A percentile compares a stretch with the other conserved stretches of the same genome.
These are phyloP conservation scores for Hippocampus mohnikei DNA, from an alignment of 2,113 vertebrate genomes.

Conservation along the genomic window DNA sequence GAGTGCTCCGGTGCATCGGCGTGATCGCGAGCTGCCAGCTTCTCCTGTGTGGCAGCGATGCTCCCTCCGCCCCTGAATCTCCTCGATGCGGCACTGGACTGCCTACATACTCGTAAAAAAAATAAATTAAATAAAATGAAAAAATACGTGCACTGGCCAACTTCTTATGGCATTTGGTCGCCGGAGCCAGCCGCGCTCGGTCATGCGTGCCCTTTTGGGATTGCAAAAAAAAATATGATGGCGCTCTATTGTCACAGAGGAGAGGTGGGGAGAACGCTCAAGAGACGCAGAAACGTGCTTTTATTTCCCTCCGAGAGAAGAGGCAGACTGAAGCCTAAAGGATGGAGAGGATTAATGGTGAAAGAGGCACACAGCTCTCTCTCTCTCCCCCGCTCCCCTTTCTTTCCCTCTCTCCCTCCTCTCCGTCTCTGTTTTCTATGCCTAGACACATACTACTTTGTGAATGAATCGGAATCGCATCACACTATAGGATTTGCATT, in stretches of 20 bases:
- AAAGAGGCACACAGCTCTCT: slow-evolving; percentile 12
- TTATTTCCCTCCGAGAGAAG: slow-evolving; percentile 31
- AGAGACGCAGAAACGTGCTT: slow-evolving; percentile 35
- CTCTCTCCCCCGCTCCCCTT: neutral
- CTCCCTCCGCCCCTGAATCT: slow-evolving; percentile 64
- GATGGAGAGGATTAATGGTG: slow-evolving; percentile 49
- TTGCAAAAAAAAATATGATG: neutral
- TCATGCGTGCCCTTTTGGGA: slow-evolving; percentile 32
- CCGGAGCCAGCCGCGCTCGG: slow-evolving; percentile 26
- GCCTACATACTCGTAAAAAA: slow-evolving; percentile 25
- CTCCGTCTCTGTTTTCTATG: slow-evolving; percentile 7
- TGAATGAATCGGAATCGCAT: slow-evolving; percentile 9
- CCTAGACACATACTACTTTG: neutral
- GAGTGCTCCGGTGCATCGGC: slow-evolving; percentile 57
- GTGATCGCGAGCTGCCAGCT: slow-evolving; percentile 60
- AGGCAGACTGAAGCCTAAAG: slow-evolving; percentile 43
- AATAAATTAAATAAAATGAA: too few relatives aligned
- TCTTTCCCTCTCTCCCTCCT: neutral
- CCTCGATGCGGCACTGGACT: slow-evolving; percentile 64
- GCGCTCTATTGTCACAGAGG: slow-evolving; percentile 30
- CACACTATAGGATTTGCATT: neutral
- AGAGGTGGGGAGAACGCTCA: slow-evolving; percentile 31
- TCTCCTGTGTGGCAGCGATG: slow-evolving; percentile 43
- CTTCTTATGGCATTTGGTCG: slow-evolving; percentile 56
- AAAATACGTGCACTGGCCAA: slow-evolving; percentile 51